Percentiles rank a stretch among this genome's conserved stretches.
Conservation (phyloP, 2,888 invertebrate genomes). For the Lasius fuliginosus region DNA sequence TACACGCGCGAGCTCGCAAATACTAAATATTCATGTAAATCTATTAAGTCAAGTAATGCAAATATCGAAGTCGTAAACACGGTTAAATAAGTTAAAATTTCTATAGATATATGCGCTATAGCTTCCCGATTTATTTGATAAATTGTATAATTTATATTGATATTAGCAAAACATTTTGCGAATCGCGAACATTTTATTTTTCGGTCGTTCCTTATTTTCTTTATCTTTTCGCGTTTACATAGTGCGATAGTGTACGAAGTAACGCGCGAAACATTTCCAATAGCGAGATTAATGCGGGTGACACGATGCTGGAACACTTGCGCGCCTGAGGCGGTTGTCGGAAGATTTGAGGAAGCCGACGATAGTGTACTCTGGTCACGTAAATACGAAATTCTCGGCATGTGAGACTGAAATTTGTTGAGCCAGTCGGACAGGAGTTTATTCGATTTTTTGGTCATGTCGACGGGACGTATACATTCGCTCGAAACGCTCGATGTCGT, state of each 20-base stretch:
- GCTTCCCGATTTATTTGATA: not conserved
- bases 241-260: slow-evolving; percentile 12
- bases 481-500: not conserved
- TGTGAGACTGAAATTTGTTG: slow-evolving; percentile 79
- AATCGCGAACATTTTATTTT: not conserved
- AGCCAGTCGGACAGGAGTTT: slow-evolving; percentile 72
- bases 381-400: slow-evolving; percentile 78
- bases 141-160: slow-evolving; percentile 6
- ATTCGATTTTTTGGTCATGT: slow-evolving; percentile 70
- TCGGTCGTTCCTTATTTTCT: not conserved
- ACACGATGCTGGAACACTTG: slow-evolving; percentile 35
- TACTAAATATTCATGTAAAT: slow-evolving; percentile 33
- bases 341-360: slow-evolving; percentile 28
- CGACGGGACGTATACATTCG: not conserved
- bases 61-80: not conserved
- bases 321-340: not conserved
- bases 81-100: not conserved
- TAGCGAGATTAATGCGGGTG: slow-evolving; percentile 50
- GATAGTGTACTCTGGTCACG: slow-evolving; percentile 78
- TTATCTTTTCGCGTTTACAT: not conserved
- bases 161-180: slow-evolving; percentile 2
- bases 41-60: slow-evolving; percentile 7
- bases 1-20: slow-evolving; percentile 13
- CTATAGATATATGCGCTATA: not conserved
- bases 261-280: slow-evolving; percentile 33